Evolutionary conservation across 2,888 invertebrate genomes (phyloP).

Genomic region (Phaonia tiefii): DNA sequence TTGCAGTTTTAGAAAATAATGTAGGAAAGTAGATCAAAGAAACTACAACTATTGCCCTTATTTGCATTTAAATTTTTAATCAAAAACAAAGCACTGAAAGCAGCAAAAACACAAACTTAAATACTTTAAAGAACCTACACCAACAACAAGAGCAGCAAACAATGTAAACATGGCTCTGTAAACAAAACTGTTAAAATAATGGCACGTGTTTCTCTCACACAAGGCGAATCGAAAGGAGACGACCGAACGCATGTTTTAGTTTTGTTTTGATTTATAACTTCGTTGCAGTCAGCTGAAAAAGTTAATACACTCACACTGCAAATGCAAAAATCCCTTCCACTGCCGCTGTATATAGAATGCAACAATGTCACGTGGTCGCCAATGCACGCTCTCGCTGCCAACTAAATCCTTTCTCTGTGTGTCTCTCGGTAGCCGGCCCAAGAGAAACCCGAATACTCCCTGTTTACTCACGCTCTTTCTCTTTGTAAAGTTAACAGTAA

Average conservation of each 20-base stretch:
- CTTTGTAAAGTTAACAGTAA: slow-evolving; percentile 1
- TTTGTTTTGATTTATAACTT: slow-evolving; percentile 64
- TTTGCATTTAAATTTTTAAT: slow-evolving; percentile 74
- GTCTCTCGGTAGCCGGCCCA: too few relatives aligned
- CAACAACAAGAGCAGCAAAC: slow-evolving; percentile 72
- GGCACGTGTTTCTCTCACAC: slow-evolving; percentile 67
- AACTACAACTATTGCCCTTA: slow-evolving; percentile 69
- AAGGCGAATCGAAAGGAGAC: slow-evolving; percentile 19
- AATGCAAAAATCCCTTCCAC: background rate
- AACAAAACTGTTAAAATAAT: slow-evolving; percentile 62
- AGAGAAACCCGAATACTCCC: background rate
- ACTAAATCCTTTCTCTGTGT: too few relatives aligned
- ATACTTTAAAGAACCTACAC: slow-evolving; percentile 65
- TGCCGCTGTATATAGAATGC: slow-evolving; percentile 48
- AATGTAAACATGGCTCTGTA: slow-evolving; percentile 66
- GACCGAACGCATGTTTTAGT: slow-evolving; percentile 51
- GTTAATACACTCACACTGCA: slow-evolving; percentile 25
- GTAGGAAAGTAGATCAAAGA: slow-evolving; percentile 41
- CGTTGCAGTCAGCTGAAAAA: slow-evolving; percentile 62
- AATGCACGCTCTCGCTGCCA: background rate
- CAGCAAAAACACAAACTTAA: slow-evolving; percentile 28
- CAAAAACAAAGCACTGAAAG: slow-evolving; percentile 26
- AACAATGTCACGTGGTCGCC: slow-evolving; percentile 65
- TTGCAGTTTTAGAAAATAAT: slow-evolving; percentile 65
- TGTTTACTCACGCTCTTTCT: background rate